phyloP scores from a whole-genome alignment of 2,888 invertebrate genomes.

The Synanthedon myopaeformis region DNA sequence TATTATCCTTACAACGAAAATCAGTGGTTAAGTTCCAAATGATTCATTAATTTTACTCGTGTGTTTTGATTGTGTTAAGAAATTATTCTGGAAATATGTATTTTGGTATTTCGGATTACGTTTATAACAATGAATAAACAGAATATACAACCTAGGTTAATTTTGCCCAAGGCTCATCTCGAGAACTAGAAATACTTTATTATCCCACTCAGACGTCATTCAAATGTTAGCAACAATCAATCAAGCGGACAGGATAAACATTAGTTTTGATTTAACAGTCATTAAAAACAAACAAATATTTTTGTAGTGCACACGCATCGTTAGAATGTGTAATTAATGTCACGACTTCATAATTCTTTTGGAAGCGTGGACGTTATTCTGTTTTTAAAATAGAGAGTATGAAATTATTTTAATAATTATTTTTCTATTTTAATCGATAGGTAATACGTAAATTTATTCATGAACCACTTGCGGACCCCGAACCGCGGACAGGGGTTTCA shows the following conservation, averaged over 20 bases:
- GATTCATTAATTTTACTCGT: too few relatives aligned
- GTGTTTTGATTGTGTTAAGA: too few relatives aligned
- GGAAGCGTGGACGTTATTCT: slow-evolving; percentile 3
- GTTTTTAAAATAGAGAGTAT: slow-evolving; percentile 1
- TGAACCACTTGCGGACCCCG: too few relatives aligned
- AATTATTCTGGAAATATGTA: too few relatives aligned
- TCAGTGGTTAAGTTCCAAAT: too few relatives aligned
- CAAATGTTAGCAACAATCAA: slow-evolving; percentile 39
- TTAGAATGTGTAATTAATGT: slow-evolving; percentile 41
- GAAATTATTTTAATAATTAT: background rate
- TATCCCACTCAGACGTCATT: slow-evolving; percentile 19
- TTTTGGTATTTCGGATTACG: too few relatives aligned
- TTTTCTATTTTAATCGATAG: too few relatives aligned
- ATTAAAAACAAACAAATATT: slow-evolving; percentile 48
- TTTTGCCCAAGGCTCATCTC: slow-evolving; percentile 26
- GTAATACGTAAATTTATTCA: too few relatives aligned
- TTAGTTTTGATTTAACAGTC: slow-evolving; percentile 48
- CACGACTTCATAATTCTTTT: slow-evolving; percentile 38
- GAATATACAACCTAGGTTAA: background rate
- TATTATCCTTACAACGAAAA: too few relatives aligned
- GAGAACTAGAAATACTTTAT: slow-evolving; percentile 13
- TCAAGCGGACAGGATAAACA: slow-evolving; percentile 47
- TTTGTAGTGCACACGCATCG: slow-evolving; percentile 25
- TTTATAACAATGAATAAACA: too few relatives aligned
- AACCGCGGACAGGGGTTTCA: too few relatives aligned